Conservation (phyloP, 2,113 vertebrate genomes). For the Merops nubicus region DNA sequence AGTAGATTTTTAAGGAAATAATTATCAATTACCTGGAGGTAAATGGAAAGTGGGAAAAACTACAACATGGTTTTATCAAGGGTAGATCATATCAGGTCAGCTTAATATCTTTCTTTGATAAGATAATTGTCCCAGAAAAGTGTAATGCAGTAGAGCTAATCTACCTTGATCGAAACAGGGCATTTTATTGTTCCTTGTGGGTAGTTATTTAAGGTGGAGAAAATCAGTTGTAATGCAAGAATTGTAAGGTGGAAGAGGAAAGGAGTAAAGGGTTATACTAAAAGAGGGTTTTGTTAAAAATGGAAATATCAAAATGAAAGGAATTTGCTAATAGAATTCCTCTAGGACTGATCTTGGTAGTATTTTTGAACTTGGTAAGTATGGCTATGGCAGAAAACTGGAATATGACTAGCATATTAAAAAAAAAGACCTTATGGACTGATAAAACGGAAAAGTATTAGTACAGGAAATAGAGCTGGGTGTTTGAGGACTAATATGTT, state of each 20-base stretch:
- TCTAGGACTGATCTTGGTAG: not conserved
- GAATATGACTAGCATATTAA: not conserved
- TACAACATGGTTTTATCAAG: conserved; percentile 28
- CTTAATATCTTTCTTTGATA: conserved; percentile 52
- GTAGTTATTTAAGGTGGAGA: not conserved
- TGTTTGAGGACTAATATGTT: not conserved
- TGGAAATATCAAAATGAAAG: not conserved
- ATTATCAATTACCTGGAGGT: not conserved
- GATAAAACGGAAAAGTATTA: not conserved
- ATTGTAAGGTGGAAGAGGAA: not conserved
- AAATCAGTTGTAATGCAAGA: not conserved
- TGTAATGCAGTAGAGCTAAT: conserved; percentile 37
- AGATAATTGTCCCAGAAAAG: conserved; percentile 45
- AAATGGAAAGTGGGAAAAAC: conserved; percentile 26
- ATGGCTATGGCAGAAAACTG: not conserved
- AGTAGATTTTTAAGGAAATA: not conserved
- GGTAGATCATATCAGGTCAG: conserved; percentile 46
- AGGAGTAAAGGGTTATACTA: not conserved
- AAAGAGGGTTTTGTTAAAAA: not conserved
- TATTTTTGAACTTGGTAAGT: not conserved
- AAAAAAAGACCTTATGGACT: not conserved
- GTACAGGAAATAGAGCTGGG: not conserved
- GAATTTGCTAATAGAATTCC: not conserved
- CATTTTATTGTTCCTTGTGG: not conserved
- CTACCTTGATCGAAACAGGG: not conserved